Percentiles rank a stretch among this genome's conserved stretches.
These are phyloP conservation scores for Myotis vivesi DNA, from an alignment of 2,797 vertebrate genomes.

Conservation along the genomic window DNA sequence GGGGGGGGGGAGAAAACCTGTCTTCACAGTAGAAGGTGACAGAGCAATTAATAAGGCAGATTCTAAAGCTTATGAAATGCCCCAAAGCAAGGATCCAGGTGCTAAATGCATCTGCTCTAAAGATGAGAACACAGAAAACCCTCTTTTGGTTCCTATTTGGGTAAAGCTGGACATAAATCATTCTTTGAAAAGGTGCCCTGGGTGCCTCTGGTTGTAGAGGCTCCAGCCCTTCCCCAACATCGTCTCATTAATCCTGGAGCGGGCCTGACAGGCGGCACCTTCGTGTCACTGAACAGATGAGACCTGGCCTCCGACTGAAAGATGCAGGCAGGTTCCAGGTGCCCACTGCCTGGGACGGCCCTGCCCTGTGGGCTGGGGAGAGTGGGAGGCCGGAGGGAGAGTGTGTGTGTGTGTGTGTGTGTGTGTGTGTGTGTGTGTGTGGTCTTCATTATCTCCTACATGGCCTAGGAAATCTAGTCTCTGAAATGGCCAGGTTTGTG, in stretches of 20 bases:
- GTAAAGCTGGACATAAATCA: constrained; percentile 60
- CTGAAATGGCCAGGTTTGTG: neutral
- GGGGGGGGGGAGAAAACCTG: neutral
- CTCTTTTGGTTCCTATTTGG: constrained; percentile 44
- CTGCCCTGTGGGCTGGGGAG: neutral
- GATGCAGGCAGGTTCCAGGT: neutral
- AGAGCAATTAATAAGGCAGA: constrained; percentile 30
- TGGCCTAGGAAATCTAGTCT: neutral
- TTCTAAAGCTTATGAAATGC: constrained; percentile 26
- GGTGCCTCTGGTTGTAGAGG: neutral
- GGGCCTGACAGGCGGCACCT: neutral
- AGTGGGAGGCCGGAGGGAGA: rapidly evolving
- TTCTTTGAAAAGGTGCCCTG: constrained; percentile 53
- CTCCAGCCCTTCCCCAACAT: constrained; percentile 43
- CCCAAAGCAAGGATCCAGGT: constrained; percentile 17
- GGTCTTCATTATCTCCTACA: neutral
- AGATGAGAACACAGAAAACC: constrained; percentile 4
- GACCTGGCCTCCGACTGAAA: neutral
- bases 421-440: neutral
- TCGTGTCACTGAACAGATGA: constrained; percentile 1
- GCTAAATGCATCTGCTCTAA: constrained; percentile 26
- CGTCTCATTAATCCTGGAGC: constrained; percentile 22
- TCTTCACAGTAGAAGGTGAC: neutral
- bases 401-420: neutral
- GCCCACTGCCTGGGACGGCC: neutral